A percentile compares a stretch with the other conserved stretches of the same genome.
phyloP scores from a whole-genome alignment of 2,888 invertebrate species.

The Melinaea menophilus region DNA sequence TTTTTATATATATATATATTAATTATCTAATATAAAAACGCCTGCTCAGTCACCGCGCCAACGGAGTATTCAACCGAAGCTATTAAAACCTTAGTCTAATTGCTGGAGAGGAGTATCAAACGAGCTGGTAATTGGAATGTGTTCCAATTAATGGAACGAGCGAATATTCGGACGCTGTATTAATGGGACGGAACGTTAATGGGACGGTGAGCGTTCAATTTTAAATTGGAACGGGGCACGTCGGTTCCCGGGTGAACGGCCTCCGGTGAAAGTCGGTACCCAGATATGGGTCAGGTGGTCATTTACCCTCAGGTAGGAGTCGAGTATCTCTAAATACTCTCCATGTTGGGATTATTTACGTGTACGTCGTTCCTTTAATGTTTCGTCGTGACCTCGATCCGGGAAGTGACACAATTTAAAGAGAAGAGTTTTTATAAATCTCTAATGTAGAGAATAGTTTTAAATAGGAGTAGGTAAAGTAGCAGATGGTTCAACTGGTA shows the following conservation, averaged over 20 bases:
- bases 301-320: slow-evolving; percentile 65
- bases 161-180: slow-evolving; percentile 13
- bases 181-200: slow-evolving; percentile 24
- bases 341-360: slow-evolving; percentile 24
- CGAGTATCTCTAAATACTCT: slow-evolving; percentile 30
- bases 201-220: slow-evolving; percentile 50
- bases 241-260: slow-evolving; percentile 72
- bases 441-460: neutral
- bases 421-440: neutral
- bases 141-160: slow-evolving; percentile 68
- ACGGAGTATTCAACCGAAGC: slow-evolving; percentile 25
- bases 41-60: slow-evolving; percentile 21
- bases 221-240: slow-evolving; percentile 66
- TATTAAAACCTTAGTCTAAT: slow-evolving; percentile 44
- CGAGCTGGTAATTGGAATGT: slow-evolving; percentile 75
- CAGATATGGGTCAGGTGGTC: slow-evolving; percentile 74
- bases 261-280: slow-evolving; percentile 70
- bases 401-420: neutral
- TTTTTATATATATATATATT: neutral
- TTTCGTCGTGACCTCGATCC: neutral
- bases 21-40: neutral
- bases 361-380: slow-evolving; percentile 11
- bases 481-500: no score
- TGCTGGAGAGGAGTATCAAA: slow-evolving; percentile 64
- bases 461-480: no score